A percentile compares a stretch with the other conserved stretches of the same genome.
These are phyloP conservation scores for Nyctibius grandis DNA, from an alignment of 2,797 vertebrate species.

Conservation along the genomic window DNA sequence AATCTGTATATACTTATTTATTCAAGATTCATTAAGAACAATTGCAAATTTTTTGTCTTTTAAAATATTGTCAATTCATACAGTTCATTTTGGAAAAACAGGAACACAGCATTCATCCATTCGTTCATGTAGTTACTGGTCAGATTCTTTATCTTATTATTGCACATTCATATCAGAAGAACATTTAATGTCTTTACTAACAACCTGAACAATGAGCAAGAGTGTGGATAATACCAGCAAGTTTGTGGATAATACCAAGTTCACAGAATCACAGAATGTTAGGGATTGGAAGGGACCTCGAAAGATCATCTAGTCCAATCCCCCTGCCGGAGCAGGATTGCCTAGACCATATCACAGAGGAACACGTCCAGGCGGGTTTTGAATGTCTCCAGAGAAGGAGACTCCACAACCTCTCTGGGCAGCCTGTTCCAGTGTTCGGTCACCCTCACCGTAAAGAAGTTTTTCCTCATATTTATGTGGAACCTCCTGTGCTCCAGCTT, in stretches of 20 bases:
- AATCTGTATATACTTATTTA: background rate
- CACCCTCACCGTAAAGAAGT: too few species aligned
- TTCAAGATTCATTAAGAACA: background rate
- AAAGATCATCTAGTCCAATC: too few species aligned
- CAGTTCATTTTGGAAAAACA: background rate
- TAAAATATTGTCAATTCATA: background rate
- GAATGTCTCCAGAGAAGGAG: too few species aligned
- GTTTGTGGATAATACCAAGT: background rate
- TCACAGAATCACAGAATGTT: too few species aligned
- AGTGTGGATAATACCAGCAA: rapidly evolving
- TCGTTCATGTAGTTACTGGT: background rate
- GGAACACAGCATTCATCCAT: background rate
- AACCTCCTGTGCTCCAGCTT: too few species aligned
- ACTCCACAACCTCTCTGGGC: too few species aligned
- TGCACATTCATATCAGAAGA: background rate
- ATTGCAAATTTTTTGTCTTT: background rate
- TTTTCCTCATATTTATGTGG: too few species aligned
- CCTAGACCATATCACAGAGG: too few species aligned
- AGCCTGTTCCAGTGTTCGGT: too few species aligned
- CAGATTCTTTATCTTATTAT: background rate
- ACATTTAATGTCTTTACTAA: background rate
- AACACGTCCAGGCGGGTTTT: too few species aligned
- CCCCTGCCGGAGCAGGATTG: too few species aligned
- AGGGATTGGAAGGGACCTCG: too few species aligned
- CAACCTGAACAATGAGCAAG: background rate